A percentile compares a stretch with the other conserved stretches of the same genome.
Evolutionary conservation across 1,140 invertebrate genomes (phyloP).

Genomic region (Drosophila fuyamai): DNA sequence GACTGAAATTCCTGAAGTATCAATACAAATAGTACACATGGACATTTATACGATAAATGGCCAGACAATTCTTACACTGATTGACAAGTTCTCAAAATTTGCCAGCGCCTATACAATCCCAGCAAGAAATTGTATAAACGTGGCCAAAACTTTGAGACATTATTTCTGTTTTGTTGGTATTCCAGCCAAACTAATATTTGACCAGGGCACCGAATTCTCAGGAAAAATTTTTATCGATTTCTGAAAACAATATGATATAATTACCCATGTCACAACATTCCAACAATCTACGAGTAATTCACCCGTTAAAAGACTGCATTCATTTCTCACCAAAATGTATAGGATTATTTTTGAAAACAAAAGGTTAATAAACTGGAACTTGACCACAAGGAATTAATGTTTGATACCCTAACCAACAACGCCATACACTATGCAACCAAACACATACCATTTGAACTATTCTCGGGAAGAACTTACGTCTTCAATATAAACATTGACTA

Average conservation of each 20-base stretch:
- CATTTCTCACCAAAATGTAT: slow-evolving; percentile 4
- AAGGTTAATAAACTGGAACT: background rate
- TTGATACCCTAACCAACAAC: background rate
- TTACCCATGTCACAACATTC: background rate
- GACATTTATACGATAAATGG: too few species aligned
- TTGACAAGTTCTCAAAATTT: too few species aligned
- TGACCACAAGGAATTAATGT: slow-evolving; percentile 1
- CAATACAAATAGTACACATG: too few species aligned
- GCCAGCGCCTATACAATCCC: too few species aligned
- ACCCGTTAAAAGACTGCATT: slow-evolving; percentile 3
- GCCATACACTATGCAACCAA: background rate
- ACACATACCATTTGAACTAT: background rate
- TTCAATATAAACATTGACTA: background rate
- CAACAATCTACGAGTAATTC: background rate
- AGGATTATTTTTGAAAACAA: slow-evolving; percentile 4
- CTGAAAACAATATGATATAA: background rate
- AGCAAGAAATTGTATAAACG: slow-evolving; percentile 11
- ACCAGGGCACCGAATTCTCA: slow-evolving; percentile 6
- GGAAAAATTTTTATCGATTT: slow-evolving; percentile 2
- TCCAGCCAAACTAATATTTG: slow-evolving; percentile 3
- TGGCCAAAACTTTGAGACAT: slow-evolving; percentile 9
- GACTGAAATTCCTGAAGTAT: too few species aligned
- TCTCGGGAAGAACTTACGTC: background rate
- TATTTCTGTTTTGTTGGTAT: slow-evolving; percentile 7
- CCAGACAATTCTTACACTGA: too few species aligned